These are phyloP conservation scores for Cyclargus thomasi DNA, from an alignment of 1,140 invertebrate species.

Conservation along the genomic window DNA sequence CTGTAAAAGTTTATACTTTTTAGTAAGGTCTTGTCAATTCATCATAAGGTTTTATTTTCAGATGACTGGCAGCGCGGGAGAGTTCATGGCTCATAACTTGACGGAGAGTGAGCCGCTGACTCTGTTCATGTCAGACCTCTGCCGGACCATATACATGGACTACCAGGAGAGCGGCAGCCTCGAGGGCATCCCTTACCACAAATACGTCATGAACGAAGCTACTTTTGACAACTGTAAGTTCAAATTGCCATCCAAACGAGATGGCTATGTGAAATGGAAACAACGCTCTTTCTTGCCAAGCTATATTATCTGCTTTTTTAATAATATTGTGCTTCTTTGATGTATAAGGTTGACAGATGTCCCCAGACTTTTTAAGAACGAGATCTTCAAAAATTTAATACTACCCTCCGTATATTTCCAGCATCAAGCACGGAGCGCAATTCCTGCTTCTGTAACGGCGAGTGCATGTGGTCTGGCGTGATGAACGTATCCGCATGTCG, in stretches of 20 bases:
- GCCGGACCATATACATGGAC: slow-evolving; percentile 78
- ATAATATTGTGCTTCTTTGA: no score
- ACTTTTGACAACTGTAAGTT: slow-evolving; percentile 80
- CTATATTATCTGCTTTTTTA: no score
- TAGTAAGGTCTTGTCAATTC: neutral
- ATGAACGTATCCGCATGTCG: slow-evolving; percentile 83
- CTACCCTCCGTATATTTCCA: slow-evolving; percentile 24
- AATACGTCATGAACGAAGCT: slow-evolving; percentile 73
- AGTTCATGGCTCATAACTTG: slow-evolving; percentile 82
- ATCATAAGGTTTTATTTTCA: slow-evolving; percentile 22
- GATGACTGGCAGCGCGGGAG: slow-evolving; percentile 83
- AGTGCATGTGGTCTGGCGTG: slow-evolving; percentile 81
- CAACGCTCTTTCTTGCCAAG: no score
- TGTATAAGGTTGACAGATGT: no score
- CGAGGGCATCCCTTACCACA: slow-evolving; percentile 76
- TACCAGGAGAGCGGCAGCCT: slow-evolving; percentile 73
- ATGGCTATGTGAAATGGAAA: no score
- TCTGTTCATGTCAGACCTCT: slow-evolving; percentile 82
- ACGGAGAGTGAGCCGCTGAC: slow-evolving; percentile 75
- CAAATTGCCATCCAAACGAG: slow-evolving; percentile 6
- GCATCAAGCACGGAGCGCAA: slow-evolving; percentile 73
- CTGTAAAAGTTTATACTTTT: no score
- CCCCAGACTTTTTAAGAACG: no score
- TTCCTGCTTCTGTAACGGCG: slow-evolving; percentile 82
- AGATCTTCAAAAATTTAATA: no score